phyloP scores from a whole-genome alignment of 2,797 vertebrate genomes.

The Rhodeus uyekii region DNA sequence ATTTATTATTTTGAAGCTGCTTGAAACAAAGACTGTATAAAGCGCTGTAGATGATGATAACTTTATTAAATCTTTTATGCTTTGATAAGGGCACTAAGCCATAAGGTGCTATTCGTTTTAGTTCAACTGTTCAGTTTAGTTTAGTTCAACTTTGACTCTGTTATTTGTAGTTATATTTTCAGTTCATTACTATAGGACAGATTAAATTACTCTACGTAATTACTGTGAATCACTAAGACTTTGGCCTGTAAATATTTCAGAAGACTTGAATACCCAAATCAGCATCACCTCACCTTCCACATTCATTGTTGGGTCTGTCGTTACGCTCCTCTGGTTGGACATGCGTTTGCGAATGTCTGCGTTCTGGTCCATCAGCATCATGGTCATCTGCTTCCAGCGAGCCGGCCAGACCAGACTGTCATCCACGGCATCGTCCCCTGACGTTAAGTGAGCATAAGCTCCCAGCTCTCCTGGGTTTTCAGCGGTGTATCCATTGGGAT shows the following conservation, averaged over 20 bases:
- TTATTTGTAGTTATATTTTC: background rate
- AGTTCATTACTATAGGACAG: background rate
- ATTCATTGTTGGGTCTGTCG: slow-evolving; percentile 80
- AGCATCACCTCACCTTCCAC: slow-evolving; percentile 60
- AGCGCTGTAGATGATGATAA: background rate
- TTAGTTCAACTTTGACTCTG: background rate
- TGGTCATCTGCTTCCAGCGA: slow-evolving; percentile 89
- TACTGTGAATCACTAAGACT: background rate
- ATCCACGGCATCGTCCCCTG: slow-evolving; percentile 76
- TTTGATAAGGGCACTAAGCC: background rate
- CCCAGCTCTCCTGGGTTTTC: slow-evolving; percentile 65
- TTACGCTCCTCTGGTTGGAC: slow-evolving; percentile 89
- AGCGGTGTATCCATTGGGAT: slow-evolving; percentile 64
- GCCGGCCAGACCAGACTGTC: slow-evolving; percentile 73
- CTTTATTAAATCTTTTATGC: background rate
- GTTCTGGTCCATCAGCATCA: slow-evolving; percentile 91
- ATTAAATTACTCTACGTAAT: background rate
- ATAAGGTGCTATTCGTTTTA: background rate
- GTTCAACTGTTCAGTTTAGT: too few relatives aligned
- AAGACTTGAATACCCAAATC: background rate
- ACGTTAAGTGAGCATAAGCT: slow-evolving; percentile 81
- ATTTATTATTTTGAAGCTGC: background rate
- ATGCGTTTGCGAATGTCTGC: slow-evolving; percentile 88
- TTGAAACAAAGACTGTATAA: background rate
- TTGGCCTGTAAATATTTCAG: background rate